Evolutionary conservation across 1,140 invertebrate species (phyloP), one percentile per base, ranked within the genome.

Genomic region (Mamestra configurata): DNA sequence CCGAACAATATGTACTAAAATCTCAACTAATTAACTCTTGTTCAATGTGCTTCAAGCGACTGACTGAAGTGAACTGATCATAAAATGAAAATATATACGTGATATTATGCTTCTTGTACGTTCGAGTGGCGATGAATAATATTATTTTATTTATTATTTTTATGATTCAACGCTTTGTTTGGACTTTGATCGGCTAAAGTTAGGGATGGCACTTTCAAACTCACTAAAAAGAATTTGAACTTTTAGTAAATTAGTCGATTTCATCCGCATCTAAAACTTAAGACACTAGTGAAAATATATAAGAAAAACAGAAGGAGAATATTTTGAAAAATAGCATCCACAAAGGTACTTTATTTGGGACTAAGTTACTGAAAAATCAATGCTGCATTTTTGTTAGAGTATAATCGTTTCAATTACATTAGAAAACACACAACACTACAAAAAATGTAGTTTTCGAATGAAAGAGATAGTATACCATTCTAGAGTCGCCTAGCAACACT

Each of bases 11-110:
- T 15, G 27, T n/a, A n/a, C n/a, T n/a, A 53, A 71, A 35, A 71
- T 18, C 0, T 64, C 6, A 13, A 3, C 59, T 64, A 37, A 8
- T 46, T 10, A 53, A 31, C 6, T 31, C 27, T 73, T 53, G 35
- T 57, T 57, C 35, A 35, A 35, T 20, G 24, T 35, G 20, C 20
- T 57, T 73, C 71, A 57, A 73, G n/a, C 27, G 18, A 73, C 49
- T 73, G 51, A 71, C 66, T 71, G 66, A 71, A 51, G 22, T 49
- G 18, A 49, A 51, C 66, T 71, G 66, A 51, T 3, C 24, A 8
- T 68, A 4, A 51, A 71, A 31, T 71, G 43, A 71, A 71, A 55
- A 73, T 73, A 73, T 73, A 57, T 73, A 73, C 70, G 70, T 37
- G 49, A 35, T 55, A 40, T n/a, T n/a, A n/a, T 18, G 27, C n/a